These are phyloP conservation scores for Drosophila watanabei DNA, from an alignment of 1,140 invertebrate genomes.

Conservation along the genomic window DNA sequence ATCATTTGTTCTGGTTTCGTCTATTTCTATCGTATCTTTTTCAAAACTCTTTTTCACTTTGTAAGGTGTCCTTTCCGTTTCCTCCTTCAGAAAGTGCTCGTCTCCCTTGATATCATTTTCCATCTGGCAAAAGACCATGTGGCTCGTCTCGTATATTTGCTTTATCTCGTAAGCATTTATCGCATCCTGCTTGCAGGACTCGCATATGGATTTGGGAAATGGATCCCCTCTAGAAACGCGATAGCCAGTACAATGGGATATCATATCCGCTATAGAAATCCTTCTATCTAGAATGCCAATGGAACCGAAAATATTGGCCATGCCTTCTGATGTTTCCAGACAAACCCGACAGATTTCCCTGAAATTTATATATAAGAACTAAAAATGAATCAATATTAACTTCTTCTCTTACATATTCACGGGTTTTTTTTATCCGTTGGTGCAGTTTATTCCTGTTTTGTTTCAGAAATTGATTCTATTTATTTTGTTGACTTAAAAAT, in stretches of 20 bases:
- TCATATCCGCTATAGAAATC: conserved; percentile 3
- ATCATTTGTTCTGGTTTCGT: background rate
- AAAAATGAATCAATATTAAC: too few species aligned
- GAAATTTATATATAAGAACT: background rate
- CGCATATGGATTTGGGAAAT: background rate
- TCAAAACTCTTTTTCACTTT: background rate
- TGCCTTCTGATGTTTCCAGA: background rate
- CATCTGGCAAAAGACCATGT: background rate
- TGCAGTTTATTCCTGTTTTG: background rate
- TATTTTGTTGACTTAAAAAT: background rate
- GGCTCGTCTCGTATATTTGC: background rate
- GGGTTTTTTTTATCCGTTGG: background rate
- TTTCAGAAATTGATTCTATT: background rate
- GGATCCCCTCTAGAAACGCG: background rate
- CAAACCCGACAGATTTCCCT: conserved; percentile 4
- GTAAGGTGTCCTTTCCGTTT: background rate
- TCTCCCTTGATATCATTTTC: background rate
- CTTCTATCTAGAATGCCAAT: background rate
- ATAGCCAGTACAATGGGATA: background rate
- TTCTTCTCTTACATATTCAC: background rate
- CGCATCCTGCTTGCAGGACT: background rate
- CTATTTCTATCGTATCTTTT: background rate
- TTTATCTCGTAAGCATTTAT: background rate
- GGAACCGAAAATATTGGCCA: background rate
- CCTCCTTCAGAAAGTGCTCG: background rate